Base-by-base conservation (phyloP, 64 coral and sea anemone genomes). In the Pocillopora damicornis region DNA sequence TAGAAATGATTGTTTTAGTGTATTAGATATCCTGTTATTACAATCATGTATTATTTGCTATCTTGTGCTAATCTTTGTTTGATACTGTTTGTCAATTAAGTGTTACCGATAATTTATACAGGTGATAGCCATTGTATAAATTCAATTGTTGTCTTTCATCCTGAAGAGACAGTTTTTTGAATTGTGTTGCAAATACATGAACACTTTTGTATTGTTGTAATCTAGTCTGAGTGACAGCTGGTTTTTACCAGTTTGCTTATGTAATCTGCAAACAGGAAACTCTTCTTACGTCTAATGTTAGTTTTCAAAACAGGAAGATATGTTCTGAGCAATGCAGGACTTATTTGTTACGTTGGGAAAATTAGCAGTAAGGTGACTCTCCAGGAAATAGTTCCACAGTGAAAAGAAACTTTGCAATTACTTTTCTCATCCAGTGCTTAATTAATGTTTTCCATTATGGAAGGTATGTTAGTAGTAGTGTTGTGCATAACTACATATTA, bases 271-370 rank as follows among this genome's bases (percentile, higher is more conserved):
- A 85, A 37, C 64, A 85, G 37, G 13, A 20, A 57, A 58, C 13
- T 66, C 38, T 17, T 37, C 60, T 20, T 67, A 63, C 16, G 37
- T 62, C 13, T 18, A 1, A 0, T 66, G 35, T 85, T 85, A 73
- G 51, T 72, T 85, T 68, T 85, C 65, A 71, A 37, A 85, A 85
- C 81, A 85, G 22, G 12, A 79, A 10, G 1, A 18, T 67, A 17
- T 62, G 37, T 42, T 67, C 67, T 83, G 14, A 14, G 45, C 10
- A 37, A 58, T 15, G 22, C 35, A 0, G 56, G 18, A n/a, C 20
- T 85, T 72, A 71, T 85, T 71, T 85, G 30, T 63, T 73, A 1
- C 4, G 1, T 13, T 15, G 22, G 68, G 64, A 83, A 83, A 69
- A 58, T 71, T 1, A 22, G 65, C 6, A 15, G 38, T 58, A 72